Evolutionary conservation across 30 jellyfish, hydroid and myxozoan genomes (phyloP).

Genomic region (Pseudorhiza aurosa): DNA sequence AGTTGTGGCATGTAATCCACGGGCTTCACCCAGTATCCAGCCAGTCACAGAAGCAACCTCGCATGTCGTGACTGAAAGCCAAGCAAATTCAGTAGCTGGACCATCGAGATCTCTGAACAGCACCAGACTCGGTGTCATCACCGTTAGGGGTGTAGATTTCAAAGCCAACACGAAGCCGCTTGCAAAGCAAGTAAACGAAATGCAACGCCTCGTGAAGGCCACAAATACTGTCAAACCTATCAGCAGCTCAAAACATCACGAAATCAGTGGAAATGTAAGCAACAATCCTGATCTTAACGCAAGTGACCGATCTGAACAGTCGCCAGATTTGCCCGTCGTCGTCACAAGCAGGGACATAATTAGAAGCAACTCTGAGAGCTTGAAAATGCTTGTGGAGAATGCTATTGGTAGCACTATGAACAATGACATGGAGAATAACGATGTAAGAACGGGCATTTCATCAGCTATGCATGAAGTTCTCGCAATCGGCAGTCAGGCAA

Average conservation of each 20-base stretch:
- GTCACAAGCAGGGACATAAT: slow-evolving; percentile 8
- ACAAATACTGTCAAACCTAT: background rate
- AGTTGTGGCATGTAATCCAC: too few relatives aligned
- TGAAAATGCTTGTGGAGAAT: slow-evolving; percentile 40
- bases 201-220: background rate
- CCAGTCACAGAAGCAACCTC: background rate
- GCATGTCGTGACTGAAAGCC: background rate
- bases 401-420: slow-evolving; percentile 13
- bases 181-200: too few relatives aligned
- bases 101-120: background rate
- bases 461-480: background rate
- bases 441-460: background rate
- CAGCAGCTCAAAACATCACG: background rate
- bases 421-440: background rate
- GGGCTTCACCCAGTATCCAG: too few relatives aligned
- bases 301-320: slow-evolving; percentile 6
- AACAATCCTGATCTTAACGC: background rate
- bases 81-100: background rate
- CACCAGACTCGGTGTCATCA: background rate
- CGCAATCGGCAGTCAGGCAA: background rate
- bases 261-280: too few relatives aligned
- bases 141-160: too few relatives aligned
- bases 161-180: too few relatives aligned
- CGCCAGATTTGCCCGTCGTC: slow-evolving; percentile 52
- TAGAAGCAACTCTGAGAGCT: slow-evolving; percentile 55